A percentile compares a stretch with the other conserved stretches of the same genome.
These are phyloP conservation scores for Sycophila texana DNA, from an alignment of 2,888 invertebrate genomes.

Conservation along the genomic window DNA sequence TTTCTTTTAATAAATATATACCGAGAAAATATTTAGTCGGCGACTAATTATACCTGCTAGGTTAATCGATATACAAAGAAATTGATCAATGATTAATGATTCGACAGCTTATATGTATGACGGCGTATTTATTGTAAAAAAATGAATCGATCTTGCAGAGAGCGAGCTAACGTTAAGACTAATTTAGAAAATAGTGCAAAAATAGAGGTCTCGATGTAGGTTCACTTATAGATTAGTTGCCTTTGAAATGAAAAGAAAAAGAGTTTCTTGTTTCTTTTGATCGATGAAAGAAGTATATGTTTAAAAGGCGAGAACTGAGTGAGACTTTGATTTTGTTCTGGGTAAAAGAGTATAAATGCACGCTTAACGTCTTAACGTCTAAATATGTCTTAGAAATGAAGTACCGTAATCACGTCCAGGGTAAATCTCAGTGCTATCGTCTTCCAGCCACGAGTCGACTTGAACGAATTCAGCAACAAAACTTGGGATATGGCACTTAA, in stretches of 20 bases:
- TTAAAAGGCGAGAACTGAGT: background rate
- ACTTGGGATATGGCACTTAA: conserved; percentile 95
- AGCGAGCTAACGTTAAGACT: too few relatives aligned
- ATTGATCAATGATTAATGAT: too few relatives aligned
- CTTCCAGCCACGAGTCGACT: conserved; percentile 91
- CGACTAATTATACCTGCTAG: too few relatives aligned
- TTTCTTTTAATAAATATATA: conserved; percentile 14
- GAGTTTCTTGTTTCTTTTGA: background rate
- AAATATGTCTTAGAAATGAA: conserved; percentile 29
- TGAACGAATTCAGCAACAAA: conserved; percentile 93
- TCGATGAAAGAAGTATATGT: conserved; percentile 1
- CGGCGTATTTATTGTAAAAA: too few relatives aligned
- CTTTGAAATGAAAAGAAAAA: conserved; percentile 2
- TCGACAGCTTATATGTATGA: too few relatives aligned
- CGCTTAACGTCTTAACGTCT: too few relatives aligned
- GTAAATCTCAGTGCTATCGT: conserved; percentile 82
- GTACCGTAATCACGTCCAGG: conserved; percentile 78
- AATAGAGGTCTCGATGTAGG: background rate
- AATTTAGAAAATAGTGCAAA: too few relatives aligned
- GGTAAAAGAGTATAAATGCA: too few relatives aligned
- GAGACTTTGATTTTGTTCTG: background rate
- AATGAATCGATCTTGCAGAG: too few relatives aligned
- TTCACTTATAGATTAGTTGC: background rate
- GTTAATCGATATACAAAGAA: too few relatives aligned
- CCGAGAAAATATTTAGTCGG: too few relatives aligned